Percentiles rank a stretch among this genome's conserved stretches.
phyloP scores from a whole-genome alignment of 2,888 invertebrate genomes.

The Polyploca ridens region DNA sequence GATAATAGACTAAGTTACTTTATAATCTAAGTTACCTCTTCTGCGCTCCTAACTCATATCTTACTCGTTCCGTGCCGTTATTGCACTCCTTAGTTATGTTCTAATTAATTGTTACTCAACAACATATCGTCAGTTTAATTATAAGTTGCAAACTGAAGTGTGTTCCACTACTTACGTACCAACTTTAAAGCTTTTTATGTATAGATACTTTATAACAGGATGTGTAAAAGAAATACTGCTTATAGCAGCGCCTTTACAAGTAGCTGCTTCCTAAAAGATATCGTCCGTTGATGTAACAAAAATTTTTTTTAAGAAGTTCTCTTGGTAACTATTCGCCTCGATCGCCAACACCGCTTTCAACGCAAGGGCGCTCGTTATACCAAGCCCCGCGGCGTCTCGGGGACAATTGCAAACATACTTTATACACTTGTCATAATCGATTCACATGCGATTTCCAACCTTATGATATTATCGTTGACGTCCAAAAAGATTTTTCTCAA shows the following conservation, averaged over 20 bases:
- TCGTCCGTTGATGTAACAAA: slow-evolving; percentile 28
- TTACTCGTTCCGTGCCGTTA: slow-evolving; percentile 55
- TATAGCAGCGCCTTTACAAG: not conserved
- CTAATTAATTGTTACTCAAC: slow-evolving; percentile 69
- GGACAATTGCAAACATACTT: slow-evolving; percentile 55
- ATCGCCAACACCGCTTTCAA: slow-evolving; percentile 61
- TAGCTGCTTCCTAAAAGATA: not conserved
- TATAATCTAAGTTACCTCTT: slow-evolving; percentile 62
- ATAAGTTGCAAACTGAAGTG: slow-evolving; percentile 52
- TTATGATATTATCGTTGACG: slow-evolving; percentile 38
- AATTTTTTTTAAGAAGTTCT: slow-evolving; percentile 62
- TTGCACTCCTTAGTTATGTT: slow-evolving; percentile 57
- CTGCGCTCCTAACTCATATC: slow-evolving; percentile 51
- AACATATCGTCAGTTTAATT: slow-evolving; percentile 69
- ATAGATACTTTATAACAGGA: too few relatives aligned
- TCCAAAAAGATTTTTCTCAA: slow-evolving; percentile 23
- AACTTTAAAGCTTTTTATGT: not conserved
- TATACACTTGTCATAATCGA: slow-evolving; percentile 45
- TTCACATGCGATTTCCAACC: slow-evolving; percentile 54
- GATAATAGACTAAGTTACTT: slow-evolving; percentile 36
- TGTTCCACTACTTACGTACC: slow-evolving; percentile 21
- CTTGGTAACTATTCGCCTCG: slow-evolving; percentile 57
- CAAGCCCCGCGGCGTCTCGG: slow-evolving; percentile 71
- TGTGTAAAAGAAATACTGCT: too few relatives aligned
- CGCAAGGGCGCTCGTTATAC: slow-evolving; percentile 68